Conservation (phyloP, 2,797 vertebrate species). For the Labroides dimidiatus region DNA sequence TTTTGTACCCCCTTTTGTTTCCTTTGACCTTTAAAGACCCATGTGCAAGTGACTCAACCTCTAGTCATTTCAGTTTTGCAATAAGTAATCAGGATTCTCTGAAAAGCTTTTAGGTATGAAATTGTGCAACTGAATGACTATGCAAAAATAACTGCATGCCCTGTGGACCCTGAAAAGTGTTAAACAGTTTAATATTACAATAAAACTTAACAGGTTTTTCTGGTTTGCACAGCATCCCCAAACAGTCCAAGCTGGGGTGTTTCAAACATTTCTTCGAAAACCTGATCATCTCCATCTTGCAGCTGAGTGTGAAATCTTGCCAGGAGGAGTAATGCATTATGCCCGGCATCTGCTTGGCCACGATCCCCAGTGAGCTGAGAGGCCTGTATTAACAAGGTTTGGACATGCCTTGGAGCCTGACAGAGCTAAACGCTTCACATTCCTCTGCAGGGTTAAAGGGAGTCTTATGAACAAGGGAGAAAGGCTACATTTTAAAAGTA, state of each 20-base stretch:
- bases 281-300: constrained; percentile 17
- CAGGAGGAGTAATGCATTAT: constrained; percentile 46
- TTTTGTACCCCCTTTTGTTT: not conserved
- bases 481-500: constrained; percentile 12
- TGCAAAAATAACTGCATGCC: constrained; percentile 7
- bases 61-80: not conserved
- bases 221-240: not conserved
- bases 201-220: constrained; percentile 34
- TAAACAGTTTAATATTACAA: constrained; percentile 37
- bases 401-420: constrained; percentile 58
- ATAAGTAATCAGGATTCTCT: constrained; percentile 1
- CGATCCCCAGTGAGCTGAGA: constrained; percentile 46
- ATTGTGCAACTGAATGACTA: constrained; percentile 15
- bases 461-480: constrained; percentile 19
- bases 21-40: not conserved
- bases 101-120: constrained; percentile 1
- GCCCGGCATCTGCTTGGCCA: constrained; percentile 57
- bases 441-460: constrained; percentile 61
- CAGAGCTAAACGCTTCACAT: constrained; percentile 67
- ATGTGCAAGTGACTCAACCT: not conserved
- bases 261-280: constrained; percentile 31
- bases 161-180: constrained; percentile 2
- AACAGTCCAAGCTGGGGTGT: constrained; percentile 3
- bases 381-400: constrained; percentile 74
- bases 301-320: constrained; percentile 40